phyloP scores from a whole-genome alignment of 2,797 vertebrate genomes.

The Protonibea diacanthus region DNA sequence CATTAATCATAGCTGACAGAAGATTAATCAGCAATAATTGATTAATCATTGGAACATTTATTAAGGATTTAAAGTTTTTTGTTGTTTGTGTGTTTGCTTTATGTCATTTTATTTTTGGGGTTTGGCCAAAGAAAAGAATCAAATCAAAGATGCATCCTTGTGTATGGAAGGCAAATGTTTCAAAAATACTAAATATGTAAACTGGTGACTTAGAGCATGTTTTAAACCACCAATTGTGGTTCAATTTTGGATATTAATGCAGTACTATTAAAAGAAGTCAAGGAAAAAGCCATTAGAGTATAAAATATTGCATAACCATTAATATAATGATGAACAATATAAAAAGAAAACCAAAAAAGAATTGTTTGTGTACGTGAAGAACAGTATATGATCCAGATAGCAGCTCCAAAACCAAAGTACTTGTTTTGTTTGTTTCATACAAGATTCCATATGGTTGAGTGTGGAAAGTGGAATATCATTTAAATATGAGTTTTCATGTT shows the following conservation, averaged over 20 bases:
- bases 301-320: too few relatives aligned
- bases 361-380: not conserved
- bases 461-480: not conserved
- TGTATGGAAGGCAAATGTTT: too few relatives aligned
- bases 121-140: not conserved
- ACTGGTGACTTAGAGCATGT: too few relatives aligned
- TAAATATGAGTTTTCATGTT: conserved; percentile 3
- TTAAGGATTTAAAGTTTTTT: not conserved
- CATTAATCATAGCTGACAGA: not conserved
- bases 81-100: not conserved
- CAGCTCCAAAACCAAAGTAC: not conserved
- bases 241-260: too few relatives aligned
- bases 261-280: too few relatives aligned
- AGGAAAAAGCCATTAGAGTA: too few relatives aligned
- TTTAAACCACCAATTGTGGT: too few relatives aligned
- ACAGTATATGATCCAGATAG: not conserved
- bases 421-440: not conserved
- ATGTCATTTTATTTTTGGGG: not conserved
- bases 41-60: not conserved
- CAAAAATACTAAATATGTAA: too few relatives aligned
- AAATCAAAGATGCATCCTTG: not conserved
- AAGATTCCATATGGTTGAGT: not conserved
- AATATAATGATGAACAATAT: not conserved
- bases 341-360: not conserved
- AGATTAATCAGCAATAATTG: not conserved